These are phyloP conservation scores for Spea bombifrons DNA, from an alignment of 2,113 vertebrate genomes.

Conservation along the genomic window DNA sequence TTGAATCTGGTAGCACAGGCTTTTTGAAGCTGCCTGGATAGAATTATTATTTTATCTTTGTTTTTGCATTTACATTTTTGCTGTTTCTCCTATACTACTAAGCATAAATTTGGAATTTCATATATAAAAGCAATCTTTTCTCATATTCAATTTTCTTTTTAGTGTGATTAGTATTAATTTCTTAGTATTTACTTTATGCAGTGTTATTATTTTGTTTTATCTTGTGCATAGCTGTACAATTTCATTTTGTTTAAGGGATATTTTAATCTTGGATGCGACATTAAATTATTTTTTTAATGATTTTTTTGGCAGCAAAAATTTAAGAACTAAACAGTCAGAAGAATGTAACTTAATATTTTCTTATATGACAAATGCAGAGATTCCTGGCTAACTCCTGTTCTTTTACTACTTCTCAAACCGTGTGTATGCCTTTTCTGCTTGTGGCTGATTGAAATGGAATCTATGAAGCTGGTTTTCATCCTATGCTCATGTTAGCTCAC, in stretches of 20 bases:
- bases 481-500: slow-evolving; percentile 17
- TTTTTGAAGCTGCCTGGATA: not conserved
- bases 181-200: not conserved
- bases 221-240: not conserved
- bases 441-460: slow-evolving; percentile 13
- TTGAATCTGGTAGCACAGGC: not conserved
- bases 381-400: slow-evolving; percentile 8
- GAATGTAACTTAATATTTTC: not conserved
- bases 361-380: slow-evolving; percentile 9
- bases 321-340: not conserved
- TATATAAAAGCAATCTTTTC: not conserved
- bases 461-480: slow-evolving; percentile 12
- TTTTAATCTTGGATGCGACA: not conserved
- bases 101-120: not conserved
- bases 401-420: slow-evolving; percentile 3
- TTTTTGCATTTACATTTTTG: not conserved
- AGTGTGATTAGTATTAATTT: slow-evolving; percentile 1
- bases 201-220: not conserved
- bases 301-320: not conserved
- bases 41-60: not conserved
- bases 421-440: slow-evolving; percentile 11
- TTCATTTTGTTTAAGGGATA: not conserved
- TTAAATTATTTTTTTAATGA: not conserved
- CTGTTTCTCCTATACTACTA: not conserved
- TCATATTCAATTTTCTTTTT: not conserved